phyloP scores from a whole-genome alignment of 1,140 invertebrate genomes.

The Sipha flava region DNA sequence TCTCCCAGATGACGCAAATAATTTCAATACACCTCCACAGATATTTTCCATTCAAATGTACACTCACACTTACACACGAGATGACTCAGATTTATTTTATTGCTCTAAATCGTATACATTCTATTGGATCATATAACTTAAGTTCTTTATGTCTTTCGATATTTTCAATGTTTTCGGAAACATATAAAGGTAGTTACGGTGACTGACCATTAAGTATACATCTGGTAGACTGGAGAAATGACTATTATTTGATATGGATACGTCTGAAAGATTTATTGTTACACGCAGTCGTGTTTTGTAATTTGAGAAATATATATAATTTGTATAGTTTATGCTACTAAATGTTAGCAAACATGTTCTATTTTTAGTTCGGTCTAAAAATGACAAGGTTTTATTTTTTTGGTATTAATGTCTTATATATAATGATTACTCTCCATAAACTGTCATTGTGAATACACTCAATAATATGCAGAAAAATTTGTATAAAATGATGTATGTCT shows the following conservation, averaged over 20 bases:
- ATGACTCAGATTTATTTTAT: neutral
- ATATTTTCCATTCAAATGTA: neutral
- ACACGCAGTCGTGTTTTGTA: neutral
- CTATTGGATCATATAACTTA: neutral
- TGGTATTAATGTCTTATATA: too few species aligned
- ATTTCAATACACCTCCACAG: neutral
- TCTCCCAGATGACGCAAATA: neutral
- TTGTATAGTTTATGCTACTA: neutral
- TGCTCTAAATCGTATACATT: neutral
- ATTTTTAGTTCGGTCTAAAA: neutral
- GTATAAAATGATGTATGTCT: too few species aligned
- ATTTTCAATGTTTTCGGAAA: neutral
- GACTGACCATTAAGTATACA: conserved; percentile 1
- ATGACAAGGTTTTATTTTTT: neutral
- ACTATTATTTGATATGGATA: neutral
- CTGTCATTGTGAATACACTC: too few species aligned
- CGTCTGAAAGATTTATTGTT: conserved; percentile 2
- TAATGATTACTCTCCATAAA: too few species aligned
- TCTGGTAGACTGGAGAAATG: neutral
- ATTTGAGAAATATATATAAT: neutral
- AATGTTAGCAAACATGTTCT: neutral
- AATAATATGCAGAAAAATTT: too few species aligned
- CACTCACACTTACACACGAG: neutral
- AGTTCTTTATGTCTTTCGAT: neutral
- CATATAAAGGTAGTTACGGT: neutral